Evolutionary conservation across 2,113 vertebrate genomes (phyloP).

Genomic region (Paramisgurnus dabryanus): DNA sequence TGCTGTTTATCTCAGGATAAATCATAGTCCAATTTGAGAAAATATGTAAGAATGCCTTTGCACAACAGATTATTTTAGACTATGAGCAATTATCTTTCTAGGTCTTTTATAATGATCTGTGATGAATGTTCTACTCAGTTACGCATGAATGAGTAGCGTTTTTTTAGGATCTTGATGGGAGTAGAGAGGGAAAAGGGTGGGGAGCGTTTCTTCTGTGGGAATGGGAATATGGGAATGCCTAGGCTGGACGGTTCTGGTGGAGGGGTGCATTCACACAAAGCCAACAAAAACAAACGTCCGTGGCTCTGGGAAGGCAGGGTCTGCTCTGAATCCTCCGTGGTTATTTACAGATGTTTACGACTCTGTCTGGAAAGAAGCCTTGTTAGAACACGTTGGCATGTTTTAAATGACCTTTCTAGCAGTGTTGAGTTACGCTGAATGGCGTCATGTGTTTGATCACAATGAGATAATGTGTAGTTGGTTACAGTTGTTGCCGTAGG

Average conservation of each 20-base stretch:
- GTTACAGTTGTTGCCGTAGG: conserved; percentile 26
- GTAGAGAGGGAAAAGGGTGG: conserved; percentile 12
- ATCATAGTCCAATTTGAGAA: no score
- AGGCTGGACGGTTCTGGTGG: conserved; percentile 39
- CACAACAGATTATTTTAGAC: not conserved
- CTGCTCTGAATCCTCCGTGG: conserved; percentile 35
- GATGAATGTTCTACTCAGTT: conserved; percentile 23
- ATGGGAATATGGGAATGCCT: conserved; percentile 55
- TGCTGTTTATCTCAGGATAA: no score
- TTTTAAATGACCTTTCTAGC: conserved; percentile 26
- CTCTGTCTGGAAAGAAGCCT: conserved; percentile 37
- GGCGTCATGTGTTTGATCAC: conserved; percentile 29
- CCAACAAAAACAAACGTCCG: conserved; percentile 57
- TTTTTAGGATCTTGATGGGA: conserved; percentile 20
- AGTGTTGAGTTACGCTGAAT: conserved; percentile 23
- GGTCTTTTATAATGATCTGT: conserved; percentile 4
- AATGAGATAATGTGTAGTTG: conserved; percentile 1
- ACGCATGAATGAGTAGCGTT: conserved; percentile 7
- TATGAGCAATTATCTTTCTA: not conserved
- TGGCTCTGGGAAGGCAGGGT: conserved; percentile 47
- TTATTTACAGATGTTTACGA: conserved; percentile 58
- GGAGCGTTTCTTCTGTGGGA: conserved; percentile 51
- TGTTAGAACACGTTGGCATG: conserved; percentile 27
- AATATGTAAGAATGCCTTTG: no score
- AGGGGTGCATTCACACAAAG: conserved; percentile 46